Conservation (phyloP, 2,797 vertebrate genomes). For the Anguilla pacifica region DNA sequence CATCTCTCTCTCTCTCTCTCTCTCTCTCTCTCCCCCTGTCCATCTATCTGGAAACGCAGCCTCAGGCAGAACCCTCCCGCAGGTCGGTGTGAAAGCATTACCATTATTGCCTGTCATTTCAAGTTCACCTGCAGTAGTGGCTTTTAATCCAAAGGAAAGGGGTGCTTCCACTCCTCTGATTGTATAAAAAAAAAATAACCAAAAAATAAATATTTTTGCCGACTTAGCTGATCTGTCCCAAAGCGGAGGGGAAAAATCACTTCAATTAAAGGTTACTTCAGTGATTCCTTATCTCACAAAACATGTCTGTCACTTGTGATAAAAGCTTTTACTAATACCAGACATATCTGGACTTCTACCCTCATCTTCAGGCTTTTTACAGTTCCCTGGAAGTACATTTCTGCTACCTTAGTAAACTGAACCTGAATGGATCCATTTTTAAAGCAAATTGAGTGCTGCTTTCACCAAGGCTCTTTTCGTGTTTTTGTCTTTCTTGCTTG, state of each 20-base stretch:
- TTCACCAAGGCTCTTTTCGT: not conserved
- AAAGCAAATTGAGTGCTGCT: not conserved
- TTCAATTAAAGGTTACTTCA: not conserved
- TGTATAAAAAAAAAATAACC: not conserved
- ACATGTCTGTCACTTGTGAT: not conserved
- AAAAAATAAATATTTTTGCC: not conserved
- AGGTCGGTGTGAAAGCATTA: conserved; percentile 77
- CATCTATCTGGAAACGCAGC: conserved; percentile 56
- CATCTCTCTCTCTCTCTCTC: not conserved
- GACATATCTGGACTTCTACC: not conserved
- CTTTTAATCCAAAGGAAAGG: not conserved
- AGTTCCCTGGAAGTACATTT: not conserved
- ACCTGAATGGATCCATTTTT: not conserved
- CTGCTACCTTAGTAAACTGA: not conserved
- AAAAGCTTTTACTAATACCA: not conserved
- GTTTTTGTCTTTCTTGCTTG: not conserved
- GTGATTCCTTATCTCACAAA: not conserved
- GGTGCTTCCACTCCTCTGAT: not conserved
- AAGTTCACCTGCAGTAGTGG: not conserved
- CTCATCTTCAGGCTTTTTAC: not conserved
- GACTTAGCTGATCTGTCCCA: not conserved
- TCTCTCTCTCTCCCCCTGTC: conserved; percentile 8
- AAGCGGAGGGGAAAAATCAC: not conserved
- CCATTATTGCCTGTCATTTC: not conserved
- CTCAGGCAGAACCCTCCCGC: conserved; percentile 87